A percentile compares a stretch with the other conserved stretches of the same genome.
Evolutionary conservation across 2,888 invertebrate species (phyloP).

Genomic region (Pristionchus fissidentatus): DNA sequence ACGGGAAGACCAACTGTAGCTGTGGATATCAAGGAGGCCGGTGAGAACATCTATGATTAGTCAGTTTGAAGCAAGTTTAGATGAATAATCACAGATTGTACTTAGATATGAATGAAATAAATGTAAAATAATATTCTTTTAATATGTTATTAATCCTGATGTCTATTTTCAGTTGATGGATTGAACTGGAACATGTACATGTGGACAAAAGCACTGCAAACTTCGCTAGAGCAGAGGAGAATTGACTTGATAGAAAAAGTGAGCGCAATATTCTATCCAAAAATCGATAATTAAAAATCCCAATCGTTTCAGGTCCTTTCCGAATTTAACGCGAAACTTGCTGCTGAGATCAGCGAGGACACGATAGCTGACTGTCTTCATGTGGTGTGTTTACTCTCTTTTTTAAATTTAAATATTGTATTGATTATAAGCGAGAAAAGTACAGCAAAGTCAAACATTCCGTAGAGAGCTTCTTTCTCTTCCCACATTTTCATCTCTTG

Average conservation of each 20-base stretch:
- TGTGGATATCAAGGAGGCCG: constrained; percentile 87
- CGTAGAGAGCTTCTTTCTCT: too few species aligned
- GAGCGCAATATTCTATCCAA: constrained; percentile 73
- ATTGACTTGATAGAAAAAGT: constrained; percentile 77
- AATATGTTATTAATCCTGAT: not conserved
- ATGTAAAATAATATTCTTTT: not conserved
- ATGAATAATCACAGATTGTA: not conserved
- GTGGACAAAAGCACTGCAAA: constrained; percentile 89
- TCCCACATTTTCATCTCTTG: too few species aligned
- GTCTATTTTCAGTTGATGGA: constrained; percentile 75
- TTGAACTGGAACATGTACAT: constrained; percentile 93
- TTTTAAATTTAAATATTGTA: not conserved
- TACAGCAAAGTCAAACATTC: not conserved
- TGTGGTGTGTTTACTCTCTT: constrained; percentile 49
- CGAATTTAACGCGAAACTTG: constrained; percentile 54
- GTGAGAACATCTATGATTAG: constrained; percentile 55
- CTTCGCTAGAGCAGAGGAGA: constrained; percentile 87
- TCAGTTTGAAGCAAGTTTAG: not conserved
- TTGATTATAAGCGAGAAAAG: not conserved
- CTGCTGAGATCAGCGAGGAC: constrained; percentile 56
- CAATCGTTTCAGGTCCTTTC: constrained; percentile 78
- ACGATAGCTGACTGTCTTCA: constrained; percentile 56
- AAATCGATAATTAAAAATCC: not conserved
- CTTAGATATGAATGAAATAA: not conserved
- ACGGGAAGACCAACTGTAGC: constrained; percentile 92